Evolutionary conservation across 2,888 invertebrate genomes (phyloP), one percentile per base, ranked within the genome.

Genomic region (Ectemnius lituratus): DNA sequence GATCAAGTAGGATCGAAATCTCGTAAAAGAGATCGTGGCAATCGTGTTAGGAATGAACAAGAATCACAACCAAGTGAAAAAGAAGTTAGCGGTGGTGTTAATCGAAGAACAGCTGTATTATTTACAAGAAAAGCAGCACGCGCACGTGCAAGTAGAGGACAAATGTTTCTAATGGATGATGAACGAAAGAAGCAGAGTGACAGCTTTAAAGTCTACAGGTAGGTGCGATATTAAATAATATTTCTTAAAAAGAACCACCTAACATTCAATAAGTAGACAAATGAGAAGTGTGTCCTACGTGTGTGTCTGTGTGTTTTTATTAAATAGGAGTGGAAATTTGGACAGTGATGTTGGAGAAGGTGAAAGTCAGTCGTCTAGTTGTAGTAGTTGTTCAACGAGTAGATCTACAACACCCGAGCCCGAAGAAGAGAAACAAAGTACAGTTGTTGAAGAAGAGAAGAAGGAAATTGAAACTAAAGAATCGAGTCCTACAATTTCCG

Each of bases 81-180:
- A 61, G 88, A 88, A 69, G 75, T 86, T 0, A 80, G 81, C 0
- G 87, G 90, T 23, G 92, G 94, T 11, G 94, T 95, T 6, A 95
- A 95, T 87, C 91, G 95, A 37, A 88, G 96, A 85, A 96, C 95
- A 23, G 95, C 96, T n/a, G 96, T 96, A 28, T 90, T 96, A 45
- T 95, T 96, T 84, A 95, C 95, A 11, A 93, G 95, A 62, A 96
- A 96, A 90, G 37, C 94, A 23, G 94, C 94, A 1, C 94, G 94
- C 86, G 91, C 91, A 0, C 89, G 91, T 1, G 93, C 94, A 1
- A 91, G 92, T 75, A 91, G 92, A 85, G 79, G 84, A 13, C 85
- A 84, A 46, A 75, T 80, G 56, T 84, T 83, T 11, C 59, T 74
- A 1, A 37, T 84, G 69, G 75, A 85, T 75, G 52, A 88, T 84